Base-by-base conservation (phyloP, 2,797 vertebrate genomes). In the Intellagama lesueurii region DNA sequence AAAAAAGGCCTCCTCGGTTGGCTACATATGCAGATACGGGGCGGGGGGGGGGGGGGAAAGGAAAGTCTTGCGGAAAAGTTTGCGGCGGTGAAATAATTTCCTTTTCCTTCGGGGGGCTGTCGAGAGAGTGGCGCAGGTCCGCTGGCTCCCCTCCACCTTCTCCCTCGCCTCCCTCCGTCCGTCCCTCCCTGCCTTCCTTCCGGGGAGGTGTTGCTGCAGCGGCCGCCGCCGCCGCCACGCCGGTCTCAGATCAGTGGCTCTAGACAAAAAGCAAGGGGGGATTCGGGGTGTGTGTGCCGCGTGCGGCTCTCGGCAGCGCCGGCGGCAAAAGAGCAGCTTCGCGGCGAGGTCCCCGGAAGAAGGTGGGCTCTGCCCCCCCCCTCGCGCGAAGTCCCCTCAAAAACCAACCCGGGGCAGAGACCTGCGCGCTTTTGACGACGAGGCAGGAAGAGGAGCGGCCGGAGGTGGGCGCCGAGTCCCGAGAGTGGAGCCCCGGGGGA, bases 241-340 rank as follows among this genome's bases (percentile, higher is more conserved):
- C 96, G 97, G 97, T 97, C 96, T 96, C 95, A 97, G 97, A 97
- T 96, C 98, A 97, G 97, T 97, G 97, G 97, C 97, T 97, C 95
- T 95, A 98, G 98, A 98, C 98, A 98, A 98, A 98, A 98, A 98
- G 94, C 93, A 82, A 91, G 90, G 81, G 92, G 92, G 91, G 94
- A 12, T 64, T 77, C 87, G 85, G 66, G 86, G 85, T 90, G 60
- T 35, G 83, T 56, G 79, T 56, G 52, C 77, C 82, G 56, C 70
- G 56, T 80, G 82, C 76, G 30, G 19, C 24, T 70, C 68, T 30
- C 73, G 7, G 47, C 75, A n/a, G 81, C 75, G 75, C 82, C 82
- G 11, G 64, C 88, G 76, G 80, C 70, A 3, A 66, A 68, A 35
- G 72, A 77, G 81, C 56, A 83, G 87, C 47, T 12, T 32, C 32